Percentiles rank a stretch among this genome's conserved stretches.
phyloP scores from a whole-genome alignment of 2,888 invertebrate species.

The Cerastoderma edule region DNA sequence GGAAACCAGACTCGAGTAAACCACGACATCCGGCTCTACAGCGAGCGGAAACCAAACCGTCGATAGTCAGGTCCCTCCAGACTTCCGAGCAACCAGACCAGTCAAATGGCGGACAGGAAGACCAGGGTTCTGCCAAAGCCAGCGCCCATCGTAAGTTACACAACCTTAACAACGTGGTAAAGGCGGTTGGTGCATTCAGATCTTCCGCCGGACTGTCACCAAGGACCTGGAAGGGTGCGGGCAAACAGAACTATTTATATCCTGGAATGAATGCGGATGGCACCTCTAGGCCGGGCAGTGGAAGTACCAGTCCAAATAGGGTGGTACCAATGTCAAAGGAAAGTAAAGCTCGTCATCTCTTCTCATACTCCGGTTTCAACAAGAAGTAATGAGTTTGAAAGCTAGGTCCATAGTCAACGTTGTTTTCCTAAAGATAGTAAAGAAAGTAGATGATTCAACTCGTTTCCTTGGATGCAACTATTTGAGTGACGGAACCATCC shows the following conservation, averaged over 20 bases:
- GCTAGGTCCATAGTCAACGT: no score
- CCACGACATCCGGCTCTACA: conserved; percentile 2
- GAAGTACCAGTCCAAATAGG: neutral
- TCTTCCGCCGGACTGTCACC: conserved; percentile 2
- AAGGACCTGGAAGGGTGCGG: conserved; percentile 14
- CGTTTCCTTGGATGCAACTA: no score
- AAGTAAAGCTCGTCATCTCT: conserved; percentile 17
- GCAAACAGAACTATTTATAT: neutral
- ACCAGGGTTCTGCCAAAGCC: no score
- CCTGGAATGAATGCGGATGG: neutral
- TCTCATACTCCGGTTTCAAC: conserved; percentile 17
- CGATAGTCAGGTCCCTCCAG: conserved; percentile 4
- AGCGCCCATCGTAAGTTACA: neutral
- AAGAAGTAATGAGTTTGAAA: conserved; percentile 4
- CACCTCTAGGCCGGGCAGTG: conserved; percentile 1
- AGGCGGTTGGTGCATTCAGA: conserved; percentile 1
- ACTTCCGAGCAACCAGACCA: neutral
- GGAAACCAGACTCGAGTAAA: neutral
- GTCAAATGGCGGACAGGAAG: neutral
- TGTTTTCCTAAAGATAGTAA: no score
- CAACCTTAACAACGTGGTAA: neutral
- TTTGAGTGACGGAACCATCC: no score
- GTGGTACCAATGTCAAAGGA: conserved; percentile 1
- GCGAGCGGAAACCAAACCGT: conserved; percentile 7
- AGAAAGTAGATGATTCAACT: no score